Conservation (phyloP, 1,140 invertebrate species). For the Pogonomyrmex californicus region DNA sequence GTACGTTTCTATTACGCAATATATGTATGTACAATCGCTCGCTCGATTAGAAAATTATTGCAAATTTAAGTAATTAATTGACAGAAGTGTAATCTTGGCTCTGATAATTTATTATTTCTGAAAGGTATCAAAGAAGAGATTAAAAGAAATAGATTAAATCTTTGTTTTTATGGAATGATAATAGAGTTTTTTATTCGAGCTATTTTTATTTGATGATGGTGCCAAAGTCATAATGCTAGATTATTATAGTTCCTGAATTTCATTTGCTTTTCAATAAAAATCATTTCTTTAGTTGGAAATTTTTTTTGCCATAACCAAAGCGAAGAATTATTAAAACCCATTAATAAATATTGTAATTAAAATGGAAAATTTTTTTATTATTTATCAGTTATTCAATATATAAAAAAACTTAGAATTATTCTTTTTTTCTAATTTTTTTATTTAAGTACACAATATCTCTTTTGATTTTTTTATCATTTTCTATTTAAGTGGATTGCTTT, state of each 20-base stretch:
- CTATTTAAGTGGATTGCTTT: slow-evolving; percentile 42
- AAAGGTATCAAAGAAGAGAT: not conserved
- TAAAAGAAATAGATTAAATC: not conserved
- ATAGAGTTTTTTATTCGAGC: not conserved
- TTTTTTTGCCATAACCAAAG: not conserved
- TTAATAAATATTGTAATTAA: not conserved
- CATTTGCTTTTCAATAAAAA: not conserved
- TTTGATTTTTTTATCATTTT: not conserved
- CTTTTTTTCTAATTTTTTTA: not conserved
- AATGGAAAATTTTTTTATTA: not conserved
- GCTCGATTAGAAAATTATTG: not conserved
- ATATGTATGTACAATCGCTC: not conserved
- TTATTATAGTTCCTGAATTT: not conserved
- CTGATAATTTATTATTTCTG: slow-evolving; percentile 23
- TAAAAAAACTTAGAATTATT: not conserved
- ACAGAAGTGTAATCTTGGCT: not conserved
- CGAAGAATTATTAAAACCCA: slow-evolving; percentile 6
- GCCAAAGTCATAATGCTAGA: not conserved
- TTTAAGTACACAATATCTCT: not conserved
- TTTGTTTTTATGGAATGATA: slow-evolving; percentile 3
- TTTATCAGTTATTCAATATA: not conserved
- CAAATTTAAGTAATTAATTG: slow-evolving; percentile 13
- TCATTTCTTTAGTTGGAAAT: not conserved
- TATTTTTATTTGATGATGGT: not conserved
- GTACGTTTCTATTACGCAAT: not conserved